Percentiles rank a stretch among this genome's conserved stretches.
These are phyloP conservation scores for Corbicula japonica DNA, from an alignment of 2,888 invertebrate genomes.

Conservation along the genomic window DNA sequence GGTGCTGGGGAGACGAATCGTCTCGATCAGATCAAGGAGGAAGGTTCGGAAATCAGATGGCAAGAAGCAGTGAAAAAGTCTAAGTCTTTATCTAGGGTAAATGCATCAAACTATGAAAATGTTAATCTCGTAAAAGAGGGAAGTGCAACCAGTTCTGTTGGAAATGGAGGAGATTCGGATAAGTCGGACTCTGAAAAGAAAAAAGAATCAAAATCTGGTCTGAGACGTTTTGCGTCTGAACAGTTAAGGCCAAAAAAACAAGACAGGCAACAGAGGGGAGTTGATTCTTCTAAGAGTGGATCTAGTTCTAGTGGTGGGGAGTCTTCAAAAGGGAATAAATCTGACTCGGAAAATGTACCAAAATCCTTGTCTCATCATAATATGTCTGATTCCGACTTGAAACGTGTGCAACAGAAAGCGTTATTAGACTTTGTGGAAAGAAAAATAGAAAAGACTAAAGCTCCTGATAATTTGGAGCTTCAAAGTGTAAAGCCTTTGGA, in stretches of 20 bases:
- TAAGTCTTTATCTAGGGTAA: constrained; percentile 48
- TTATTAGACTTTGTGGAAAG: constrained; percentile 93
- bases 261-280: constrained; percentile 30
- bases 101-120: constrained; percentile 64
- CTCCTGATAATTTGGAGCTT: constrained; percentile 53
- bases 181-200: constrained; percentile 52
- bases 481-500: constrained; percentile 38
- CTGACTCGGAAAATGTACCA: constrained; percentile 53
- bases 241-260: constrained; percentile 69
- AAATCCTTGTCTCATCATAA: constrained; percentile 47
- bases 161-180: constrained; percentile 53
- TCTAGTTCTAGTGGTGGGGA: constrained; percentile 64
- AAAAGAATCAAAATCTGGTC: constrained; percentile 53
- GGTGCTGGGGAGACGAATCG: constrained; percentile 62
- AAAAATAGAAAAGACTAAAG: constrained; percentile 86
- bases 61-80: constrained; percentile 69
- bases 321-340: constrained; percentile 67
- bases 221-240: constrained; percentile 76
- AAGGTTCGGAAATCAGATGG: constrained; percentile 70
- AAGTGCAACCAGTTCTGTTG: constrained; percentile 13
- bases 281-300: constrained; percentile 40
- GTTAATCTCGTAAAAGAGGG: constrained; percentile 42
- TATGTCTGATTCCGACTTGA: constrained; percentile 89
- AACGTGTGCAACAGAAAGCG: constrained; percentile 94
- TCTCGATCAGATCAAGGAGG: constrained; percentile 78